Evolutionary conservation across 2,113 vertebrate genomes (phyloP).

Genomic region (Tinamus guttatus): DNA sequence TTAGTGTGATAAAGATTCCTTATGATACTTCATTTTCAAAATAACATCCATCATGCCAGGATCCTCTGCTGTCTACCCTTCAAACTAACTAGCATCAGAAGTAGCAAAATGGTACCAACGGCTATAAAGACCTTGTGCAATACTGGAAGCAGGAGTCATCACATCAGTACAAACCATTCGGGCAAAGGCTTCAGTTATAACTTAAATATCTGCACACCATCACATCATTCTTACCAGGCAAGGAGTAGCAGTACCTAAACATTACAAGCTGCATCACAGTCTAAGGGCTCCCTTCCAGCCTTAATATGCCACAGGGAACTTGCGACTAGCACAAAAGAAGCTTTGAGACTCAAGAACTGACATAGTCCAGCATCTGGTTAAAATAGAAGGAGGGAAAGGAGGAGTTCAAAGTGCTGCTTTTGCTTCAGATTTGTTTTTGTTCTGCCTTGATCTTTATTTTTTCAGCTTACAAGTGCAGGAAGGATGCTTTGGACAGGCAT

Average conservation of each 20-base stretch:
- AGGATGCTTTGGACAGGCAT: neutral
- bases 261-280: neutral
- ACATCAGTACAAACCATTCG: neutral
- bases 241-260: neutral
- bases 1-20: neutral
- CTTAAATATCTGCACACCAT: neutral
- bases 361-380: neutral
- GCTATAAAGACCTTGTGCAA: neutral
- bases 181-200: neutral
- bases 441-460: neutral
- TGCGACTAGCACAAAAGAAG: neutral
- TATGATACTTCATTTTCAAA: neutral
- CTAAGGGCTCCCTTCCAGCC: neutral
- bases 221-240: neutral
- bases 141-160: accelerated
- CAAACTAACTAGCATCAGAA: neutral
- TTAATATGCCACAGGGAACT: neutral
- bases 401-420: neutral
- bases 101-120: neutral
- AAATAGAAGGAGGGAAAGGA: neutral
- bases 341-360: neutral
- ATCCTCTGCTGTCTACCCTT: neutral
- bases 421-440: neutral
- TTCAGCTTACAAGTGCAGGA: neutral
- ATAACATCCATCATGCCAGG: accelerated